Percentiles rank a stretch among this genome's conserved stretches.
phyloP scores from a whole-genome alignment of 2,888 invertebrate genomes.

The Furcula furcula region DNA sequence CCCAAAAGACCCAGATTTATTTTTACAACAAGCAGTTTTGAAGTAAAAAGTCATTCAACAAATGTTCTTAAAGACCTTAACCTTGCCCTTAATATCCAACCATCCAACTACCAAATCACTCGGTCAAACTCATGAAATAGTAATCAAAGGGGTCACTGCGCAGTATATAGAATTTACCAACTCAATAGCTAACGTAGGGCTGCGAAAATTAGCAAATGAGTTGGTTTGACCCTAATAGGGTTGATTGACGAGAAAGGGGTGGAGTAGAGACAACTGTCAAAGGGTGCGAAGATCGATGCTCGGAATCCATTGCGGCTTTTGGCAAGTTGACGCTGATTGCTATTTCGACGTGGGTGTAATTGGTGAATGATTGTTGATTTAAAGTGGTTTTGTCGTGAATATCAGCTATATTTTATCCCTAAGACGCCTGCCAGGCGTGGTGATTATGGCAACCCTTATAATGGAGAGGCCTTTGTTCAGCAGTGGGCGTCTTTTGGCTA shows the following conservation, averaged over 20 bases:
- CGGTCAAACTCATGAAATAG: constrained; percentile 30
- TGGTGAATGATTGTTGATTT: background rate
- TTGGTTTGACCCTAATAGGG: constrained; percentile 16
- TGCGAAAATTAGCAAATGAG: constrained; percentile 18
- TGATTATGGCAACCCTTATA: too few relatives aligned
- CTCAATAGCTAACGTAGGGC: constrained; percentile 12
- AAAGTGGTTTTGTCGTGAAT: too few relatives aligned
- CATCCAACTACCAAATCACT: constrained; percentile 9
- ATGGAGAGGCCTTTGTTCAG: too few relatives aligned
- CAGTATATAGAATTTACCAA: constrained; percentile 17
- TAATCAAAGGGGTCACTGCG: constrained; percentile 19
- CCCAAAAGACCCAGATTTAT: background rate
- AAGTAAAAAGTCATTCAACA: too few relatives aligned
- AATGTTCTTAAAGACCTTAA: too few relatives aligned
- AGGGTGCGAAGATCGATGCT: constrained; percentile 23
- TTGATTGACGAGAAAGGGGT: constrained; percentile 29
- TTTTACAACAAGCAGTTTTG: background rate
- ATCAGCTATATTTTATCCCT: too few relatives aligned
- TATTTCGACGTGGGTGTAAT: constrained; percentile 1
- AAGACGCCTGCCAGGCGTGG: too few relatives aligned
- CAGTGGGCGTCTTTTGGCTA: too few relatives aligned
- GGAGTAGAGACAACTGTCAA: constrained; percentile 28
- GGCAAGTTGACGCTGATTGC: constrained; percentile 14
- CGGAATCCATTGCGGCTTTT: constrained; percentile 26
- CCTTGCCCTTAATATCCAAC: too few relatives aligned